phyloP scores from a whole-genome alignment of 2,888 invertebrate species.

The Athalia circularis region DNA sequence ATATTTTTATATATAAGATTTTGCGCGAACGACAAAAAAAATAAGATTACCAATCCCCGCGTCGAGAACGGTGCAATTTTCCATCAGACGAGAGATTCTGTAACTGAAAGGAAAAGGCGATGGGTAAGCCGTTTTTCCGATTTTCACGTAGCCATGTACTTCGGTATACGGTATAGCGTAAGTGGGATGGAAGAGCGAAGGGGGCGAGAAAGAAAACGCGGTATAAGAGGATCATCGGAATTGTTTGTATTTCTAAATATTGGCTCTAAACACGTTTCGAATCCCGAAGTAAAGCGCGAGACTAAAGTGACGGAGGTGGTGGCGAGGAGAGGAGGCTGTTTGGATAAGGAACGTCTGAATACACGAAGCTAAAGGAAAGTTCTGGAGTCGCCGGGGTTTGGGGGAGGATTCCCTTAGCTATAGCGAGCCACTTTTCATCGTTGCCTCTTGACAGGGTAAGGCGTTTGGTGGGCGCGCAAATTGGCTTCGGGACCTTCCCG shows the following conservation, averaged over 20 bases:
- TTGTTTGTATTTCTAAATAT: constrained; percentile 57
- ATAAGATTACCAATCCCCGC: not conserved
- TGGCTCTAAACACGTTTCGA: constrained; percentile 46
- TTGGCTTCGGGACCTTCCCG: constrained; percentile 53
- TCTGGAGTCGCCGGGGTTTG: not conserved
- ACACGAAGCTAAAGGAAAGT: constrained; percentile 1
- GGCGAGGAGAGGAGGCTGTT: not conserved
- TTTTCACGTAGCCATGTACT: no score
- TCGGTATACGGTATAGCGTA: no score
- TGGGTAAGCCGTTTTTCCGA: not conserved
- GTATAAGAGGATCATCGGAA: constrained; percentile 52
- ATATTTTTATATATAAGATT: no score
- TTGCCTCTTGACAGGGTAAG: constrained; percentile 55
- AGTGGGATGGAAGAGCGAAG: not conserved
- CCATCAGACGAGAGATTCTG: not conserved
- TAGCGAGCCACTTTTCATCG: constrained; percentile 53
- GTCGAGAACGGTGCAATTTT: not conserved
- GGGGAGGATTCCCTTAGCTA: not conserved
- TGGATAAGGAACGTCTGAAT: constrained; percentile 32
- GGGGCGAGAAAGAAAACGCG: not conserved
- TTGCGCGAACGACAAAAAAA: not conserved
- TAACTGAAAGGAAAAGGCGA: constrained; percentile 18
- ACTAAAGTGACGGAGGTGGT: not conserved
- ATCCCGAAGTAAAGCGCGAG: not conserved
- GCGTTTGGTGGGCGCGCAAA: constrained; percentile 52